Conservation (phyloP, 2,888 invertebrate genomes). For the Ypsolopha scabrella region DNA sequence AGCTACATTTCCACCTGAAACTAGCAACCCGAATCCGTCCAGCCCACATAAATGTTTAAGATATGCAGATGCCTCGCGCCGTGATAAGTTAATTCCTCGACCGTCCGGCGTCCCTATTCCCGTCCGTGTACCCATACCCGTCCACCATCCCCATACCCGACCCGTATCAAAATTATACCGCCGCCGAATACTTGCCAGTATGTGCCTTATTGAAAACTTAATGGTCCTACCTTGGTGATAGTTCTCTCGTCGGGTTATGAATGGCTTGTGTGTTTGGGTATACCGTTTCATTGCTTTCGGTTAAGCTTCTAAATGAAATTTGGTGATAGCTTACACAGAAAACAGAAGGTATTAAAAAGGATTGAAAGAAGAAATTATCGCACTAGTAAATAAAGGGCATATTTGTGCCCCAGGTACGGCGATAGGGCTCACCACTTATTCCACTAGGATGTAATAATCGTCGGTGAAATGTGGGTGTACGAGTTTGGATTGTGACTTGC, state of each 20-base stretch:
- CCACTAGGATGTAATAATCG: too few relatives aligned
- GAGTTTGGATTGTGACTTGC: too few relatives aligned
- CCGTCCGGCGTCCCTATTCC: conserved; percentile 34
- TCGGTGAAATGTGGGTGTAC: too few relatives aligned
- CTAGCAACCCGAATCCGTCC: conserved; percentile 28
- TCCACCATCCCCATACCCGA: conserved; percentile 40
- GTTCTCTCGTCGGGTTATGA: background rate
- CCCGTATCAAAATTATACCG: conserved; percentile 62
- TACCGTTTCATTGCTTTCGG: too few relatives aligned
- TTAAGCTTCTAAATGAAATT: too few relatives aligned
- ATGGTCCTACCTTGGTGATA: conserved; percentile 34
- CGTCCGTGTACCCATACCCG: conserved; percentile 19
- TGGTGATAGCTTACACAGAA: too few relatives aligned
- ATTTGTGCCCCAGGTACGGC: too few relatives aligned
- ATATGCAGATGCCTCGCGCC: conserved; percentile 62
- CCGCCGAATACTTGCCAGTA: conserved; percentile 34
- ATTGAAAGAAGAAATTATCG: too few relatives aligned
- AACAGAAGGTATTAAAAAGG: too few relatives aligned
- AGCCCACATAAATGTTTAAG: conserved; percentile 53
- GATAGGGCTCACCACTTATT: too few relatives aligned
- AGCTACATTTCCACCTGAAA: too few relatives aligned
- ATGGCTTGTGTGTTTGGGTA: background rate
- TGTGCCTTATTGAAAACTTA: conserved; percentile 60
- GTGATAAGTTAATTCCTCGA: conserved; percentile 67
- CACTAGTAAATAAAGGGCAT: too few relatives aligned